A percentile compares a stretch with the other conserved stretches of the same genome.
These are phyloP conservation scores for Amiota communis DNA, from an alignment of 2,888 invertebrate genomes.

Conservation along the genomic window DNA sequence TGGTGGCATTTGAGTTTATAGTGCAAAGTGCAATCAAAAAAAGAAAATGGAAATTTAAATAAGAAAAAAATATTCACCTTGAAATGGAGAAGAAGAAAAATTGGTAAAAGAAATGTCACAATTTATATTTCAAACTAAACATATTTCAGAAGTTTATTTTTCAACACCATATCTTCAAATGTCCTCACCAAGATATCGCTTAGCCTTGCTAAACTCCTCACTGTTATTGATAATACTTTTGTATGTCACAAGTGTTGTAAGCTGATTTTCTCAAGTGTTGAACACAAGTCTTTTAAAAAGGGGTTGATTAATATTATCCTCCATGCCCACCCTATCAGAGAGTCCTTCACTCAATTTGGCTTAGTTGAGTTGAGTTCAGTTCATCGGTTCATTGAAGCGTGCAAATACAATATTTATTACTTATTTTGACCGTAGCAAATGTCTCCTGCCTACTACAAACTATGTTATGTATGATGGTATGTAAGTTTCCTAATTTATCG, in stretches of 20 bases:
- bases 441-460: constrained; percentile 33
- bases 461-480: too few species aligned
- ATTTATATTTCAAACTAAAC: neutral
- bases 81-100: too few species aligned
- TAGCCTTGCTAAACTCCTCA: too few species aligned
- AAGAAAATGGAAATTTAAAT: too few species aligned
- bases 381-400: constrained; percentile 36
- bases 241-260: constrained; percentile 59
- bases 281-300: constrained; percentile 34
- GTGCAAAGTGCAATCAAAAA: too few species aligned
- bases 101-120: too few species aligned
- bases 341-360: neutral
- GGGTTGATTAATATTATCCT: constrained; percentile 31
- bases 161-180: neutral
- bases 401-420: constrained; percentile 42
- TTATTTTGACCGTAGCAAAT: constrained; percentile 33
- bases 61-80: too few species aligned
- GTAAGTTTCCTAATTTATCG: constrained; percentile 41
- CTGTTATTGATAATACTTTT: neutral
- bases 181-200: too few species aligned
- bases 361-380: too few species aligned
- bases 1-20: neutral
- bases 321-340: neutral
- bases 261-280: constrained; percentile 62
- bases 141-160: too few species aligned